Base-by-base conservation (phyloP, 2,113 vertebrate species). In the Chloropsis hardwickii region DNA sequence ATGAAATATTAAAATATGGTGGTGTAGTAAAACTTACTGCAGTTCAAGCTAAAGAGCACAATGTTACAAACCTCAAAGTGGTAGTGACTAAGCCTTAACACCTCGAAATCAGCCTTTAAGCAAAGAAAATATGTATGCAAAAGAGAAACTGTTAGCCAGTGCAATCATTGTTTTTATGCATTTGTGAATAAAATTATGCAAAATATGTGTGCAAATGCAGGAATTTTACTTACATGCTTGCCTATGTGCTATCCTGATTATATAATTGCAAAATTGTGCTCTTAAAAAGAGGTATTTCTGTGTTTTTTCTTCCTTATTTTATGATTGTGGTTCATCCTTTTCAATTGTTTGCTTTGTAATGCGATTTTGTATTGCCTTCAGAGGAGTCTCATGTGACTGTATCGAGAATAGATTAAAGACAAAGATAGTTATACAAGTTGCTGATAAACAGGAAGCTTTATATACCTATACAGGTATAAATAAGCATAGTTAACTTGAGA, bases 321-420 rank as follows among this genome's bases (percentile, higher is more conserved):
- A 28, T 50, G 20, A 76, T 12, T 47, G 15, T 16, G 6, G 1
- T 50, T 86, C 14, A 47, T 4, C 35, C 8, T 39, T 81, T 65
- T 71, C 4, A 64, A 8, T 53, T 83, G 11, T 61, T 91, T 48
- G 7, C 6, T 81, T 67, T 54, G 6, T 3, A 31, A 45, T 11
- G 3, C 5, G 5, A 51, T 47, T 72, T 65, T 58, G 4, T 42
- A 44, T 14, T 67, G 22, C 44, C 42, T 65, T 82, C n/a, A 61
- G 21, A 42, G 21, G 8, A 81, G 22, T 45, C 11, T 81, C 11
- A 33, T 0, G 0, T 23, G 12, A 73, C 35, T 17, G 4, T 23
- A 61, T 24, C 6, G 23, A 62, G 9, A 93, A 61, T 0, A 77
- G 20, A 85, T 35, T 81, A 66, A 88, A 73, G 31, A 6, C 12